Evolutionary conservation across 2,113 vertebrate species (phyloP).

Genomic region (Ammodytes dubius): DNA sequence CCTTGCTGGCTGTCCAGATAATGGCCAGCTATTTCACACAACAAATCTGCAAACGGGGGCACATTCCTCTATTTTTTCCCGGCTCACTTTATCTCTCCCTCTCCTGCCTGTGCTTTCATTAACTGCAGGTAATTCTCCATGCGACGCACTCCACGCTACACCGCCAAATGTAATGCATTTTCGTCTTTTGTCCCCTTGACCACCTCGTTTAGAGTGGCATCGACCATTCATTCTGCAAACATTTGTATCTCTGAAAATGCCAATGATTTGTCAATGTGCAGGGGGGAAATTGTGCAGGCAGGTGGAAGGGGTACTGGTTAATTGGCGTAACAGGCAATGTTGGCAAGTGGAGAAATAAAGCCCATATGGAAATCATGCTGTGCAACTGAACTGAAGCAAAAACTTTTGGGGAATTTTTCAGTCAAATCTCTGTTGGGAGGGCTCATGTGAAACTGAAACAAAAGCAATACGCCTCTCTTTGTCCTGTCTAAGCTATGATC

Average conservation of each 20-base stretch:
- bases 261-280: conserved; percentile 25
- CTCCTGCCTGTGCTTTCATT: conserved; percentile 70
- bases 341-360: conserved; percentile 39
- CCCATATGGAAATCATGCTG: conserved; percentile 3
- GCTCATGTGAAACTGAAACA: conserved; percentile 29
- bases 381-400: conserved; percentile 3
- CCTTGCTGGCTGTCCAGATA: conserved; percentile 79
- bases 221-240: conserved; percentile 50
- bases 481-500: not conserved
- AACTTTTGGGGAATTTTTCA: conserved; percentile 11
- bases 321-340: conserved; percentile 34
- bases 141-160: conserved; percentile 54
- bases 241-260: conserved; percentile 37
- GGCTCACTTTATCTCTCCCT: conserved; percentile 69
- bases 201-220: conserved; percentile 51
- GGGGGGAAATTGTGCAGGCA: conserved; percentile 32
- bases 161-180: conserved; percentile 68
- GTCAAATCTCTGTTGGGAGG: not conserved
- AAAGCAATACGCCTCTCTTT: conserved; percentile 14
- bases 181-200: conserved; percentile 62
- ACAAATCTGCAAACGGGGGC: conserved; percentile 70
- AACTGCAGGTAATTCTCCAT: conserved; percentile 75
- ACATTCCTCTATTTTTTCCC: conserved; percentile 65
- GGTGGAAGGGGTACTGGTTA: conserved; percentile 34
- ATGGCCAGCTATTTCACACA: conserved; percentile 75